Conservation (phyloP, 2,888 invertebrate genomes). For the Eupithecia dodoneata region DNA sequence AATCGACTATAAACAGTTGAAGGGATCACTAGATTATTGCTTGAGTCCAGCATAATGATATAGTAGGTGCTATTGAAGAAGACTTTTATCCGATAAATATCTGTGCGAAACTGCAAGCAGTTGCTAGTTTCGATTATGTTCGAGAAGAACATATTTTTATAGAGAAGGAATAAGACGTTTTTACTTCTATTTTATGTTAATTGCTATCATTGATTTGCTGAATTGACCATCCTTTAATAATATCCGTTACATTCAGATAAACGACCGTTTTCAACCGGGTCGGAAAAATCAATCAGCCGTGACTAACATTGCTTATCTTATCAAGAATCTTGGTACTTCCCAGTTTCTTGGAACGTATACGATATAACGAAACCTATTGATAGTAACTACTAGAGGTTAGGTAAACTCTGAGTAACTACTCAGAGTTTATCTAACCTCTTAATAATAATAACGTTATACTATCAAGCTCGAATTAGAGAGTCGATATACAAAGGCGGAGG, state of each 20-base stretch:
- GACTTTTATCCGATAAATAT: too few relatives aligned
- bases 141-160: background rate
- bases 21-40: too few relatives aligned
- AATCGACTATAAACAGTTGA: too few relatives aligned
- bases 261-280: background rate
- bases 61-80: too few relatives aligned
- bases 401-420: too few relatives aligned
- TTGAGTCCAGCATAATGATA: too few relatives aligned
- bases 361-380: too few relatives aligned
- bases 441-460: background rate
- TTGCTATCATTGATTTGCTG: background rate
- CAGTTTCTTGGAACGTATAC: background rate
- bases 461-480: background rate
- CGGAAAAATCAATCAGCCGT: background rate
- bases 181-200: background rate
- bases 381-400: background rate
- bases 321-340: background rate
- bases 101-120: too few relatives aligned
- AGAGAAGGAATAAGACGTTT: background rate
- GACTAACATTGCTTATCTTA: conserved; percentile 2
- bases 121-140: too few relatives aligned
- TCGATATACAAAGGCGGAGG: background rate
- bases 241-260: too few relatives aligned
- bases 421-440: background rate
- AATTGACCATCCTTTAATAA: background rate